Conservation (phyloP, 2,113 vertebrate species). For the Cygnus buccinator region DNA sequence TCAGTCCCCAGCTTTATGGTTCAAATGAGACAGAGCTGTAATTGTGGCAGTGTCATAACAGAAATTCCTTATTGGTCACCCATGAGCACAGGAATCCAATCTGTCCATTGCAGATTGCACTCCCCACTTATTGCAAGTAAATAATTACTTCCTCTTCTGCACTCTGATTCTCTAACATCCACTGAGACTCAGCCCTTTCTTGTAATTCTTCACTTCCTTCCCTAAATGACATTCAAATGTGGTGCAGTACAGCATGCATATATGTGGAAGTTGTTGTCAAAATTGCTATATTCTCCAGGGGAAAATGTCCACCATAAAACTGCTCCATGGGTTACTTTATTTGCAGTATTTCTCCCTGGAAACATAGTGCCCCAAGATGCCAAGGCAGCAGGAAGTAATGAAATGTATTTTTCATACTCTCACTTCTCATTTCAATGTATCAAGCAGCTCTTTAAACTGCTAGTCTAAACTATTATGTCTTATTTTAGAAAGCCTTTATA, state of each 20-base stretch:
- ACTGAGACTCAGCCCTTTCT: neutral
- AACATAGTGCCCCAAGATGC: neutral
- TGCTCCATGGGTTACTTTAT: conserved; percentile 10
- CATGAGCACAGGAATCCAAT: neutral
- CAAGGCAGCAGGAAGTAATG: conserved; percentile 22
- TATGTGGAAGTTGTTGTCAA: neutral
- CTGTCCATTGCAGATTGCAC: neutral
- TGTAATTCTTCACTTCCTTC: conserved; percentile 13
- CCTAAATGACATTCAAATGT: conserved; percentile 16
- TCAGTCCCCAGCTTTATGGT: neutral
- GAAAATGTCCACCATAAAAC: conserved; percentile 12
- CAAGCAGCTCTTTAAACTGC: conserved; percentile 23
- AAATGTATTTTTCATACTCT: conserved; percentile 46
- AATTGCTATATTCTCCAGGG: neutral
- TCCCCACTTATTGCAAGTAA: neutral
- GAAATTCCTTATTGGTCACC: neutral
- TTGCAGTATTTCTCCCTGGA: conserved; percentile 29
- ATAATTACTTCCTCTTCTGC: conserved; percentile 12
- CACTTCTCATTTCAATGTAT: conserved; percentile 52
- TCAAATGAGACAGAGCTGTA: neutral
- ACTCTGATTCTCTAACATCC: neutral
- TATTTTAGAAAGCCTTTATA: conserved; percentile 63
- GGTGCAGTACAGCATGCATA: neutral
- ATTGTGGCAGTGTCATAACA: neutral
- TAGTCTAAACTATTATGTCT: conserved; percentile 43